Base-by-base conservation (phyloP, 1,140 invertebrate genomes). In the Melitaea cinxia region DNA sequence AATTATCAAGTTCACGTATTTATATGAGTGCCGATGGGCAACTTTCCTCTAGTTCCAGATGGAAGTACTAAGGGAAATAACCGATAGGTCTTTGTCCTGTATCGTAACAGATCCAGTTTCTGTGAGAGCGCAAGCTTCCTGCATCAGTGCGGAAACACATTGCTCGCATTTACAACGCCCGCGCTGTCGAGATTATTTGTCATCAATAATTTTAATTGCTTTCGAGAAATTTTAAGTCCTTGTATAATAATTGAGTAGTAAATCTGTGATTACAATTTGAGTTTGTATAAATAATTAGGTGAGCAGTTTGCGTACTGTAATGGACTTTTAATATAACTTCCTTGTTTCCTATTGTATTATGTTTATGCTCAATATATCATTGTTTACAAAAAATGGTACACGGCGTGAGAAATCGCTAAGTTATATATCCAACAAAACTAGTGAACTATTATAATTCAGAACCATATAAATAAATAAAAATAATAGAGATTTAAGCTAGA, bases 61-160 rank as follows among this genome's bases (percentile, higher is more conserved):
- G 72, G 65, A 64, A 65, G 68, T 68, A 59, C 64, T 65, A 26
- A 75, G 83, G 88, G 85, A 87, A 89, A 74, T 88, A 84, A 82
- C 80, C 82, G 75, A 75, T 79, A 80, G 86, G 85, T 91, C 86
- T 89, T 88, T 91, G 88, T 90, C 86, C 88, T 85, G 81, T 62
- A 65, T 70, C 78, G 74, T 77, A 80, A 87, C 77, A 72, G 77
- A 82, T 85, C 86, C 74, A 85, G 84, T 85, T 83, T 67, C 64
- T 65, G 53, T 47, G 70, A 80, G 73, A 82, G 65, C 56, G 72
- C 28, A 57, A 57, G 68, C 64, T 87, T 83, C 82, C 81, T 84
- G 71, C 57, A 71, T 60, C 30, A 64, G 37, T 45, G 50, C 75
- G 70, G 75, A 78, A 78, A 77, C 58, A 53, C 58, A 69, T 55